Evolutionary conservation across 2,797 vertebrate genomes (phyloP), one percentile per base, ranked within the genome.

Genomic region (Threskiornis aethiopicus): DNA sequence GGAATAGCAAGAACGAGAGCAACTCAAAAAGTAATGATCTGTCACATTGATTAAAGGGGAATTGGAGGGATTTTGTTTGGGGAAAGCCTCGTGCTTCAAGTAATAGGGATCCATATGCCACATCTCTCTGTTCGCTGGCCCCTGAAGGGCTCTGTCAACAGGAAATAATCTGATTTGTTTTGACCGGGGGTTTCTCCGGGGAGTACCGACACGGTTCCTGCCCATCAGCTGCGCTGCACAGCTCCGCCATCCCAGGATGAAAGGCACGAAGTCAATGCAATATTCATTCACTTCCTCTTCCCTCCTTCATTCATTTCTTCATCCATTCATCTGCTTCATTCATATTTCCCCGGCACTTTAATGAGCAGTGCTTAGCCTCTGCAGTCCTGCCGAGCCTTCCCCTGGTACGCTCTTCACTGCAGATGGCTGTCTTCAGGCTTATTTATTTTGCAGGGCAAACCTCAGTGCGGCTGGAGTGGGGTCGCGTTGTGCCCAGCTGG

Each of bases 221-320:
- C 93, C 77, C 79, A 59, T 91, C 81, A 81, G 89, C 87, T 91
- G 93, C 0, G 10, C 96, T 64, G 92, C 86, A 55, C 85, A 46
- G 88, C 85, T 93, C 71, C 28, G 18, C 81, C 72, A 89, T 89
- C 91, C 87, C 69, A 71, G 93, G 82, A 89, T 93, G 94, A 97
- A 96, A 96, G 93, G 82, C 89, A 93, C 39, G 77, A 57, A 95
- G 87, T 64, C 91, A 58, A 82, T 96, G 94, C 83, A 95, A 93
- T 93, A 96, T 97, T 97, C 97, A 97, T 97, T 97, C 96, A 97
- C 91, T 94, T 91, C 88, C 85, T 94, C 89, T 96, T 93, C 83
- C 59, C 80, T 96, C 90, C 71, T 96, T 96, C 95, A 96, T 97
- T 96, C 97, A 95, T 95, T 95, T 94, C 92, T 97, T 59, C 92